Evolutionary conservation across 2,797 vertebrate species (phyloP), one percentile per base, ranked within the genome.

Genomic region (Spheniscus humboldti): DNA sequence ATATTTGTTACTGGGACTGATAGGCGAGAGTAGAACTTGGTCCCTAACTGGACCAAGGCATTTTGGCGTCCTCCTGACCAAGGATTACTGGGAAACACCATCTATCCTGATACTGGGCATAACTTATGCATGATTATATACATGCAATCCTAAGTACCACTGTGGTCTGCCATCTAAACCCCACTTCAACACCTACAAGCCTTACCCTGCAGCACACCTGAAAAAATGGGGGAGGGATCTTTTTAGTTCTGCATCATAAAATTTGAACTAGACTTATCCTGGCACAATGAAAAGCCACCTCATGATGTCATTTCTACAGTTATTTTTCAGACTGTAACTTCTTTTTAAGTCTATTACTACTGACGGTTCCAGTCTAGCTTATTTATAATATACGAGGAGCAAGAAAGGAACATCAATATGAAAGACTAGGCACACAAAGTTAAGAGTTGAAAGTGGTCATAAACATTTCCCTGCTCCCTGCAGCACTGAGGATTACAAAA

Each of bases 271-370:
- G 30, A 76, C 47, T 63, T 43, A 94, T 28, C 37, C 66, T 37
- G 35, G 72, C 30, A 89, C 53, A 89, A 77, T 12, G 43, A 90
- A 96, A 91, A 92, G 47, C 23, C 71, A 60, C 43, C 31, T 93
- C 76, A 88, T 59, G 15, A 90, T 69, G 39, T 52, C 25, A 90
- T 18, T 77, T 64, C 67, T 74, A 90, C 30, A 57, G 17, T 28
- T 22, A 48, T 33, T 72, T 92, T 91, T 83, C 31, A 83, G 27
- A 73, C 7, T 27, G 4, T 24, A 87, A 56, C 68, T 83, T 73
- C 47, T 75, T 94, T 80, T 50, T 52, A 86, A 41, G 35, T 56
- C 43, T 80, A 6, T 57, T 86, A 77, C 39, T 79, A 57, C 18
- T 66, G 48, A 47, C 10, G 3, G 48, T 64, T 85, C 33, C 31